A percentile compares a stretch with the other conserved stretches of the same genome.
These are phyloP conservation scores for Cordilura impudica DNA, from an alignment of 2,888 invertebrate genomes.

Conservation along the genomic window DNA sequence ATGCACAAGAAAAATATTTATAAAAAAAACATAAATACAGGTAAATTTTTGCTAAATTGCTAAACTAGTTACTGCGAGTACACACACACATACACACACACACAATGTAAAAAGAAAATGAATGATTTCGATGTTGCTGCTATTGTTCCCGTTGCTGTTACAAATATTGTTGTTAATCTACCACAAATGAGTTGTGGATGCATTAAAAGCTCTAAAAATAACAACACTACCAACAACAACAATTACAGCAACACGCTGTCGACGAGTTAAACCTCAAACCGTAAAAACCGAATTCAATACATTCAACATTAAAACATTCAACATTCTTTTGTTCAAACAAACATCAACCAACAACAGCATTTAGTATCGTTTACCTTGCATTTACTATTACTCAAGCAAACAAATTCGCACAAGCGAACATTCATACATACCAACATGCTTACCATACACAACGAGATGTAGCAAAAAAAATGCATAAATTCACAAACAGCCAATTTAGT, in stretches of 20 bases:
- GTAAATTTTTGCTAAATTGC: neutral
- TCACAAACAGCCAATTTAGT: slow-evolving; percentile 23
- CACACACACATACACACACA: neutral
- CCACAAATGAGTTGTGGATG: slow-evolving; percentile 5
- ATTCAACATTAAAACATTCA: neutral
- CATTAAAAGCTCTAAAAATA: slow-evolving; percentile 27
- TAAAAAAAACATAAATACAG: neutral
- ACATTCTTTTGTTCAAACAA: neutral
- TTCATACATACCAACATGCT: neutral
- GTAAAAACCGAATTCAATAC: neutral
- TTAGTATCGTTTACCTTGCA: neutral
- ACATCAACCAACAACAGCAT: neutral
- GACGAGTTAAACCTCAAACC: neutral
- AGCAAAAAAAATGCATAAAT: slow-evolving; percentile 64
- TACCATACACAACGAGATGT: neutral
- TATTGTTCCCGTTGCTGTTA: neutral
- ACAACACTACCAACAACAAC: neutral
- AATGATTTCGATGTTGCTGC: neutral
- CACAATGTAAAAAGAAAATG: too few species aligned
- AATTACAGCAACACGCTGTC: neutral
- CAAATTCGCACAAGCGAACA: slow-evolving; percentile 44
- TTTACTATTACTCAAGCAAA: slow-evolving; percentile 8
- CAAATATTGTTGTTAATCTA: neutral
- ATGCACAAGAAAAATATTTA: too few species aligned
- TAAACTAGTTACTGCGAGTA: neutral